These are phyloP conservation scores for Anastatus disparis DNA, from an alignment of 1,140 invertebrate species.

Conservation along the genomic window DNA sequence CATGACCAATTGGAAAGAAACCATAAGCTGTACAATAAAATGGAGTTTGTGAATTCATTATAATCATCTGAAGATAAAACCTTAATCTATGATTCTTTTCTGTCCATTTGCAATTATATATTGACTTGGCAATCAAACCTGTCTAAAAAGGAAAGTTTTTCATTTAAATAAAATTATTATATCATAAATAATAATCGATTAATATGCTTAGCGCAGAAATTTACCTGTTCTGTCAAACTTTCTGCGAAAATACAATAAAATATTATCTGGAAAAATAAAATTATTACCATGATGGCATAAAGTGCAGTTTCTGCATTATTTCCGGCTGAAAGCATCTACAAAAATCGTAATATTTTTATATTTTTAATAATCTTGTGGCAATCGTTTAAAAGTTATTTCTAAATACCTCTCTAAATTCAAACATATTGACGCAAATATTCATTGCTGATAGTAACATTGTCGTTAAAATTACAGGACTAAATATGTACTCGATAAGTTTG, in stretches of 20 bases:
- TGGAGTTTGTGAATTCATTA: background rate
- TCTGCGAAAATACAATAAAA: slow-evolving; percentile 7
- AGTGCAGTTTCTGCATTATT: background rate
- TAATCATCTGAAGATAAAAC: background rate
- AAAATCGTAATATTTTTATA: background rate
- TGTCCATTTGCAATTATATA: background rate
- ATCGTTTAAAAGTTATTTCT: background rate
- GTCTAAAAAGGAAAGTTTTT: background rate
- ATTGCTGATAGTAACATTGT: background rate
- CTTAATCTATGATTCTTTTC: background rate
- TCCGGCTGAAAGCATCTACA: background rate
- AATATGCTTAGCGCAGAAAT: too few species aligned
- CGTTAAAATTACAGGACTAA: background rate
- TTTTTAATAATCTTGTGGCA: background rate
- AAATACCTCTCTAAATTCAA: background rate
- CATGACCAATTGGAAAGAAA: slow-evolving; percentile 6
- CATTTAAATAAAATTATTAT: background rate
- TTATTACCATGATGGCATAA: background rate
- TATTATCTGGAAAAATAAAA: background rate
- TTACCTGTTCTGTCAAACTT: background rate
- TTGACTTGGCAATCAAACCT: background rate
- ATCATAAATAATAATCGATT: background rate
- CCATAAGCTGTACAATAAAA: slow-evolving; percentile 1
- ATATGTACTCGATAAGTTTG: background rate
- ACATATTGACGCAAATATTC: background rate